phyloP scores from a whole-genome alignment of 2,113 vertebrate genomes.

The Triplophysa dalaica region DNA sequence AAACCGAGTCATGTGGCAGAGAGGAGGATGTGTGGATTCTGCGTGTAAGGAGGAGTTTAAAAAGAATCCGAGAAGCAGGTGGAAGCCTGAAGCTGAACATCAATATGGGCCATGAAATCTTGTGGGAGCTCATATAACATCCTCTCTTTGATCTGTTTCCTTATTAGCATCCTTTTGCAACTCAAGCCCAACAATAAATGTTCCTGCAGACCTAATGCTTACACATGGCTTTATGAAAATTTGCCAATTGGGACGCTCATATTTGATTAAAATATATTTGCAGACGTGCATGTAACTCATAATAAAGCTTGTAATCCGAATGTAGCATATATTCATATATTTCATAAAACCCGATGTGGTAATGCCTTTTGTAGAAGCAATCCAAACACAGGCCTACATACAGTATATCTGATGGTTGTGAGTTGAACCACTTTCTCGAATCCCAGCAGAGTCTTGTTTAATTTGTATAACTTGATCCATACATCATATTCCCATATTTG shows the following conservation, averaged over 20 bases:
- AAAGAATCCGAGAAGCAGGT: slow-evolving; percentile 25
- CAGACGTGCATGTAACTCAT: not conserved
- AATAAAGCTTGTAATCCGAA: slow-evolving; percentile 9
- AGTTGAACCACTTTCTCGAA: no score
- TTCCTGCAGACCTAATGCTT: slow-evolving; percentile 22
- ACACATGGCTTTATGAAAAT: slow-evolving; percentile 16
- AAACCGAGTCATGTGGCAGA: not conserved
- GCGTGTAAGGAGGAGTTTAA: not conserved
- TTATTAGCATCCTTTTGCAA: slow-evolving; percentile 33
- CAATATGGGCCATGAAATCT: slow-evolving; percentile 40
- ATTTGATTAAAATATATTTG: slow-evolving; percentile 4
- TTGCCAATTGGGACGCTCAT: not conserved
- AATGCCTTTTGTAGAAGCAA: not conserved
- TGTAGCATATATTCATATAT: not conserved
- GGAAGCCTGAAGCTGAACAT: slow-evolving; percentile 28
- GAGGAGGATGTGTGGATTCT: not conserved
- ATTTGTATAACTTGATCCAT: no score
- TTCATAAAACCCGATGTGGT: not conserved
- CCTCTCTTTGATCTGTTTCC: slow-evolving; percentile 39
- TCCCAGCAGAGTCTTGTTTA: no score
- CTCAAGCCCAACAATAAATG: slow-evolving; percentile 21
- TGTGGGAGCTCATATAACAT: slow-evolving; percentile 38
- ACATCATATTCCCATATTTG: no score
- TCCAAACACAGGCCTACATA: no score
- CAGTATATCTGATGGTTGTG: no score